phyloP scores from a whole-genome alignment of 2,888 invertebrate species.

The Acronicta leporina region DNA sequence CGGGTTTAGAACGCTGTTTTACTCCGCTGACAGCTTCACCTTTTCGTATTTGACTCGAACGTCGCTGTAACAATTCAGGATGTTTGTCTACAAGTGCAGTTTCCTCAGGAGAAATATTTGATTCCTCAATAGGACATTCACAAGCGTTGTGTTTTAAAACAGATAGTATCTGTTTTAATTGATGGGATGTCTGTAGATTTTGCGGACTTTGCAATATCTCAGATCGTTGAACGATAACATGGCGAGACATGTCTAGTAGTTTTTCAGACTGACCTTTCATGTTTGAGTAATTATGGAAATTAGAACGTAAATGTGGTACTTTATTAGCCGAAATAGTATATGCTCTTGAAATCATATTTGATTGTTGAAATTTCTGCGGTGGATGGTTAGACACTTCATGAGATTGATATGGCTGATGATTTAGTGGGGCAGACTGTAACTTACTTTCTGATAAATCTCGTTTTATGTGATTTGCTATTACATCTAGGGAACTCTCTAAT shows the following conservation, averaged over 20 bases:
- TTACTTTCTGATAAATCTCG: background rate
- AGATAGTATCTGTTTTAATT: background rate
- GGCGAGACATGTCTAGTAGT: background rate
- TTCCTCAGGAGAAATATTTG: background rate
- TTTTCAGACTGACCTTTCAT: constrained; percentile 4
- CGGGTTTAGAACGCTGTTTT: constrained; percentile 8
- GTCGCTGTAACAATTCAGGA: constrained; percentile 37
- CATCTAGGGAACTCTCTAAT: background rate
- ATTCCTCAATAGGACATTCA: background rate
- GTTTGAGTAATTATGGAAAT: background rate
- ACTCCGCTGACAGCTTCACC: constrained; percentile 10
- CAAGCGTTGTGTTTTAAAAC: background rate
- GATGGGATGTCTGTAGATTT: background rate
- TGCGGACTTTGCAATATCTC: constrained; percentile 1
- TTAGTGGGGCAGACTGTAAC: background rate
- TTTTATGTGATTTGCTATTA: constrained; percentile 10
- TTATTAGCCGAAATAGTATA: constrained; percentile 5
- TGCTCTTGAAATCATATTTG: background rate
- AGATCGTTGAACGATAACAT: constrained; percentile 9
- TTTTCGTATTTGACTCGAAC: constrained; percentile 5
- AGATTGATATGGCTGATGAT: background rate
- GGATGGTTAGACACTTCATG: background rate
- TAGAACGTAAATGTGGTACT: background rate
- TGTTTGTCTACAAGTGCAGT: constrained; percentile 20
- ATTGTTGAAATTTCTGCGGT: constrained; percentile 4